phyloP scores from a whole-genome alignment of 2,888 invertebrate genomes.

The Oithona nana region DNA sequence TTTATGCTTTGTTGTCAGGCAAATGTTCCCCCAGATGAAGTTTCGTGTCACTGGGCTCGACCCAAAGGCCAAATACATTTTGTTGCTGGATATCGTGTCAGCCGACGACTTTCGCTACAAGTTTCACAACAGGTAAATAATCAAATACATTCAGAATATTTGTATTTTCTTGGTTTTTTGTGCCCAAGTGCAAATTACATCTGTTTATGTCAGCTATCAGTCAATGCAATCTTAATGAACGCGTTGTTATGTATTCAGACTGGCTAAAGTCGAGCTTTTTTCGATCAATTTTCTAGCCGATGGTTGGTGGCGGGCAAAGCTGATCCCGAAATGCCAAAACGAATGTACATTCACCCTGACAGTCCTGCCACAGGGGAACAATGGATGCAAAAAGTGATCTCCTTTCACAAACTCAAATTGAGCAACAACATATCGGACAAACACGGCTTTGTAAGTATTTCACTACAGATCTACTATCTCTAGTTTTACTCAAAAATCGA shows the following conservation, averaged over 20 bases:
- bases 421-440: conserved; percentile 40
- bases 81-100: conserved; percentile 94
- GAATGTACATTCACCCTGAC: conserved; percentile 98
- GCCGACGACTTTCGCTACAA: conserved; percentile 97
- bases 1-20: conserved; percentile 37
- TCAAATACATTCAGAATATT: not conserved
- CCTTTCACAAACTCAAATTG: conserved; percentile 38
- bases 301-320: conserved; percentile 99
- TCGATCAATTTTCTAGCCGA: conserved; percentile 50
- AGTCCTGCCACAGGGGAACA: conserved; percentile 59
- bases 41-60: conserved; percentile 94
- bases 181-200: not conserved
- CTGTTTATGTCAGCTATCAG: not conserved
- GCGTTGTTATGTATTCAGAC: too few relatives aligned
- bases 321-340: conserved; percentile 96
- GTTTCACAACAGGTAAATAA: conserved; percentile 69
- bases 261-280: too few relatives aligned
- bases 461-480: too few relatives aligned
- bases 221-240: too few relatives aligned
- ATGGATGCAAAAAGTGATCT: conserved; percentile 39
- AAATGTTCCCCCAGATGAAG: conserved; percentile 99
- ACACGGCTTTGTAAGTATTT: conserved; percentile 35
- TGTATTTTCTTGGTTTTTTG: conserved; percentile 27
- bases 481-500: not conserved
- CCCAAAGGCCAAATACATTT: conserved; percentile 96